These are phyloP conservation scores for Sebastes minor DNA, from an alignment of 2,797 vertebrate species.

Conservation along the genomic window DNA sequence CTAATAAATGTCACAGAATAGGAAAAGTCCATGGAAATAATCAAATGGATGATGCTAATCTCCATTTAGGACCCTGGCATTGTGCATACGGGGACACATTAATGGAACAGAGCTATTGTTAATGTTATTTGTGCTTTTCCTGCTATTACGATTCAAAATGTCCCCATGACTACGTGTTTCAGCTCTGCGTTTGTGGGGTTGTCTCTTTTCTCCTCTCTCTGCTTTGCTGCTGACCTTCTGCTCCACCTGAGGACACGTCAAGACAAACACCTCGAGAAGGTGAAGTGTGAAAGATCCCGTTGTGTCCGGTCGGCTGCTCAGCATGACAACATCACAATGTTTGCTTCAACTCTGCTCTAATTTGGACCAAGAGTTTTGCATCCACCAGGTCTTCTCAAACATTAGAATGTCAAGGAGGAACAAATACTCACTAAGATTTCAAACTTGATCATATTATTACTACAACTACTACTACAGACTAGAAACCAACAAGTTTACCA, in stretches of 20 bases:
- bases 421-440: background rate
- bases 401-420: background rate
- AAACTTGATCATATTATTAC: background rate
- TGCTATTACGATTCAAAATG: background rate
- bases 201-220: background rate
- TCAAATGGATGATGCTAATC: background rate
- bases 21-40: background rate
- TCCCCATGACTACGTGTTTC: background rate
- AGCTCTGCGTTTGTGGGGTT: background rate
- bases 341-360: background rate
- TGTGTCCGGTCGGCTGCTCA: background rate
- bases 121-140: background rate
- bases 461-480: too few species aligned
- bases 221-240: conserved; percentile 18
- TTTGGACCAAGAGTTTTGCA: background rate
- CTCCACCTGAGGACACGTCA: conserved; percentile 5
- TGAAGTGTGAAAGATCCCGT: background rate
- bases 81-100: background rate
- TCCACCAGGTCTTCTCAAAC: background rate
- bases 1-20: background rate
- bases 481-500: too few species aligned
- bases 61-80: background rate
- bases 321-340: background rate
- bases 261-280: background rate
- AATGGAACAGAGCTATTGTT: background rate